Evolutionary conservation across 2,888 invertebrate genomes (phyloP).

Genomic region (Volucella bombylans): DNA sequence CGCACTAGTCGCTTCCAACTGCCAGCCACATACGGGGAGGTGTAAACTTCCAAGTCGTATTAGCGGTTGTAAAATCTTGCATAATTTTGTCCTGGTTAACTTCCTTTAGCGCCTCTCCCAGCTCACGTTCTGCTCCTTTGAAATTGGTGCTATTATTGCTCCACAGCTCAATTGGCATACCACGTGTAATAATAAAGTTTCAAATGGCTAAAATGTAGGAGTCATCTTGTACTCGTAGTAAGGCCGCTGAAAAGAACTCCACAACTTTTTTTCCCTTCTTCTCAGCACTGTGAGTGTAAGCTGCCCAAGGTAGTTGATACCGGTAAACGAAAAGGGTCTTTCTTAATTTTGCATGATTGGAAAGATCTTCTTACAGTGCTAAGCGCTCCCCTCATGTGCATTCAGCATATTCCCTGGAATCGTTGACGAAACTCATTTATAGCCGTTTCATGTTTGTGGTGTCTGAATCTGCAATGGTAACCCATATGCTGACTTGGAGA

Average conservation of each 20-base stretch:
- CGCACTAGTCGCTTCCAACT: slow-evolving; percentile 6
- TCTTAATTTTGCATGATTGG: background rate
- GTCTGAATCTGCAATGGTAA: background rate
- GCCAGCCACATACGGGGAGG: background rate
- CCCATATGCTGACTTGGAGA: background rate
- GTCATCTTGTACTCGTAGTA: too few species aligned
- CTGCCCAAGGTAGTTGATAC: too few species aligned
- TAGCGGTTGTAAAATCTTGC: slow-evolving; percentile 37
- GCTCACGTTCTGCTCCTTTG: slow-evolving; percentile 51
- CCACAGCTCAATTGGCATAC: slow-evolving; percentile 49
- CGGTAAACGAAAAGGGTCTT: too few species aligned
- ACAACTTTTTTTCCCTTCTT: slow-evolving; percentile 10
- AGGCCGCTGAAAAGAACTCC: slow-evolving; percentile 57
- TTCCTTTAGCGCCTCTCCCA: slow-evolving; percentile 20
- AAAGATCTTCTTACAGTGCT: background rate
- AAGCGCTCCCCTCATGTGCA: background rate
- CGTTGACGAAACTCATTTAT: background rate
- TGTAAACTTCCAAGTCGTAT: too few species aligned
- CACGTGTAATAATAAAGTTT: too few species aligned
- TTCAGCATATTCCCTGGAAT: too few species aligned
- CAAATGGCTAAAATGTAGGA: too few species aligned
- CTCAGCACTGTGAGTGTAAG: slow-evolving; percentile 17
- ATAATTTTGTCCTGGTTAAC: slow-evolving; percentile 43
- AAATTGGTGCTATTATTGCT: slow-evolving; percentile 70
- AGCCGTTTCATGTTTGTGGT: background rate